Evolutionary conservation across 2,113 vertebrate genomes (phyloP).

Genomic region (Myanophis thanlyinensis): DNA sequence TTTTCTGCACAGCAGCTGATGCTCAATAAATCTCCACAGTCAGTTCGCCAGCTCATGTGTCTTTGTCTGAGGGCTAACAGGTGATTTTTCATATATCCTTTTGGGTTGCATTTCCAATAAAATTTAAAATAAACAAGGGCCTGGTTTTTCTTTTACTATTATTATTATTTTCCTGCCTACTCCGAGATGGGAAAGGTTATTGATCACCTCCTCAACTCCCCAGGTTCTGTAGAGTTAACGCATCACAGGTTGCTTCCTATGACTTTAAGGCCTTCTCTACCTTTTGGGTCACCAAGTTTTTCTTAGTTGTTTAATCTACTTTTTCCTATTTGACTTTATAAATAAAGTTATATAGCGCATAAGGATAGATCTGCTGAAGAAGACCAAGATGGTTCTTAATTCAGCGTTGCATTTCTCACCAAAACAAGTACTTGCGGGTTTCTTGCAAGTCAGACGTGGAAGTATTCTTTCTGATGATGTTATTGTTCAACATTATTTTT

Average conservation of each 20-base stretch:
- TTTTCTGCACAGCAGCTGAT: background rate
- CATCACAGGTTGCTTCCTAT: background rate
- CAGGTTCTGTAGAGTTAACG: background rate
- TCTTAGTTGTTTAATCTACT: no score
- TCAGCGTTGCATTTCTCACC: background rate
- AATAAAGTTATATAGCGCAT: no score
- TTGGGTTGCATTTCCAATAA: background rate
- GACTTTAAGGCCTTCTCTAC: background rate
- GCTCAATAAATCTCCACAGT: background rate
- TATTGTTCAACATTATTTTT: no score
- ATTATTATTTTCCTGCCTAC: background rate
- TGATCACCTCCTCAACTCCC: rapidly evolving
- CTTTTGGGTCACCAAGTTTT: background rate
- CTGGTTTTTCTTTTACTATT: background rate
- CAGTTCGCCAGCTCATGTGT: background rate
- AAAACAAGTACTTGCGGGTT: background rate
- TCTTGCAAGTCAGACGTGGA: background rate
- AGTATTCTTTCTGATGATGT: no score
- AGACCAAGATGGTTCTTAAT: background rate
- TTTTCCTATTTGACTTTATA: no score
- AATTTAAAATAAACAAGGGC: rapidly evolving
- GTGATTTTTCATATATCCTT: background rate
- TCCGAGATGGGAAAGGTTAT: background rate
- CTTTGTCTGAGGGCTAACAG: background rate
- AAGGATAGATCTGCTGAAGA: background rate